Conservation (phyloP, 2,113 vertebrate species). For the Chionis minor region DNA sequence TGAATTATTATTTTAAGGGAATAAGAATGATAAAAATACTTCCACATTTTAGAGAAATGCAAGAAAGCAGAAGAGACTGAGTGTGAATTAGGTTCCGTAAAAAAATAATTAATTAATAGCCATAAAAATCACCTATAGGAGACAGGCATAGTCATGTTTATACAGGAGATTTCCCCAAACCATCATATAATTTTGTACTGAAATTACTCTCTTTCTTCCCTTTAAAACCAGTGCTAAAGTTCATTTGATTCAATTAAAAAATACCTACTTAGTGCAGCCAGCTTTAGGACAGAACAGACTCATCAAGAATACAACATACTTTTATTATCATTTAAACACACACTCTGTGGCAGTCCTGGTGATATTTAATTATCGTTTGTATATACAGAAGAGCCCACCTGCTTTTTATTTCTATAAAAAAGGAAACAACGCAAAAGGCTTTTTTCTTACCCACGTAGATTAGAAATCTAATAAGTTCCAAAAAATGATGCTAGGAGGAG, state of each 20-base stretch:
- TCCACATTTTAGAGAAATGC: not conserved
- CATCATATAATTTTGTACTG: not conserved
- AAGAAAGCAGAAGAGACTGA: not conserved
- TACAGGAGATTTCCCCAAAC: not conserved
- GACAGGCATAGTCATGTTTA: not conserved
- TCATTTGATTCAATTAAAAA: not conserved
- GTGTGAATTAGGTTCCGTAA: not conserved
- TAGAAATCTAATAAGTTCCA: not conserved
- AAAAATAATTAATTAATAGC: not conserved
- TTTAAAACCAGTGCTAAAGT: not conserved
- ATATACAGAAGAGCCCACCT: not conserved
- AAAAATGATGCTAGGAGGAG: not conserved
- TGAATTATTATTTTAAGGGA: not conserved
- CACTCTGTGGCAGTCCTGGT: not conserved
- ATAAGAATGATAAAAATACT: not conserved
- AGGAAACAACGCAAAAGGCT: not conserved
- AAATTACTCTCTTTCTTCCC: not conserved
- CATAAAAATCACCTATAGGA: not conserved
- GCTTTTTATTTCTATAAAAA: not conserved
- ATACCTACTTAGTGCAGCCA: not conserved
- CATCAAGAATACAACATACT: not conserved
- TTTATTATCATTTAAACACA: not conserved
- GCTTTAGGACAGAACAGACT: not conserved
- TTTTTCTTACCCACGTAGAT: not conserved
- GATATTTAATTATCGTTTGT: constrained; percentile 19